phyloP scores from a whole-genome alignment of 2,888 invertebrate species.

The Andrena minutula region DNA sequence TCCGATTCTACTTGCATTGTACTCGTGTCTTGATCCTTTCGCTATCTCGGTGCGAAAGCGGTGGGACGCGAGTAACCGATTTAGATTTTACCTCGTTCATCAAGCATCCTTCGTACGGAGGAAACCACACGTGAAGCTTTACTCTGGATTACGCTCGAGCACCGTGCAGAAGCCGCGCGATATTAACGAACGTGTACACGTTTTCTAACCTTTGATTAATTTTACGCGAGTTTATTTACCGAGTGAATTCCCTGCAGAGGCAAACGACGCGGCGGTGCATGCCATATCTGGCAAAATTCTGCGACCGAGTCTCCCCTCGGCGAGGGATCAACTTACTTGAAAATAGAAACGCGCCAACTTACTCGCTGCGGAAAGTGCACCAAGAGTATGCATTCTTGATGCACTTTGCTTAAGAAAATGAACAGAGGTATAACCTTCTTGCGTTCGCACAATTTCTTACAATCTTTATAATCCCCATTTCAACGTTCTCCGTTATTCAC shows the following conservation, averaged over 20 bases:
- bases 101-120: neutral
- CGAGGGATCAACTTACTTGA: conserved; percentile 4
- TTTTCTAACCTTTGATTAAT: conserved; percentile 30
- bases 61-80: too few species aligned
- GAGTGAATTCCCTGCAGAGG: conserved; percentile 17
- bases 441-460: too few species aligned
- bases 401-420: neutral
- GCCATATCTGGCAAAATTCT: conserved; percentile 2
- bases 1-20: neutral
- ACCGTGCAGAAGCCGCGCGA: neutral
- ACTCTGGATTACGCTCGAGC: neutral
- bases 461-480: too few species aligned
- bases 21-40: neutral
- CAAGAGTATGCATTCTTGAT: neutral
- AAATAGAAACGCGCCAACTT: neutral
- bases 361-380: neutral
- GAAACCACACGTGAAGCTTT: neutral
- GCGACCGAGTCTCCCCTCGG: neutral
- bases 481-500: too few species aligned
- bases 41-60: too few species aligned
- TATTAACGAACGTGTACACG: conserved; percentile 24
- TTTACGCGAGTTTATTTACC: conserved; percentile 21
- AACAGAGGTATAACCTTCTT: too few species aligned
- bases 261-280: neutral
- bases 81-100: too few species aligned